A percentile compares a stretch with the other conserved stretches of the same genome.
Conservation (phyloP, 1,140 invertebrate species). For the Bombus impatiens region DNA sequence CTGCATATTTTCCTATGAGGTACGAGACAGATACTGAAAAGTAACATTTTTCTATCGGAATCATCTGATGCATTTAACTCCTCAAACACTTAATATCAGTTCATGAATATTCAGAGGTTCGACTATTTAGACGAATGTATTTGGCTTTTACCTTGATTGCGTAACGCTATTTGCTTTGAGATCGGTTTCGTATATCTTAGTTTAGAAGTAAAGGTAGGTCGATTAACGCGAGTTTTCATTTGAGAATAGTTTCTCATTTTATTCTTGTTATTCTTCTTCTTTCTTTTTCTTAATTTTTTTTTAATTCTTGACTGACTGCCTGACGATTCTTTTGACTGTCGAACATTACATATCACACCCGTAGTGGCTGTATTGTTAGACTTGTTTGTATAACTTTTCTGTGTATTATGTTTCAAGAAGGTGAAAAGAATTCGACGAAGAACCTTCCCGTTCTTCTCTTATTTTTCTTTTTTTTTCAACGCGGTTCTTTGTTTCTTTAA, state of each 20-base stretch:
- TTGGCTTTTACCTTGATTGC: conserved; percentile 82
- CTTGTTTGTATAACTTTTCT: conserved; percentile 34
- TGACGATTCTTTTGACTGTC: conserved; percentile 44
- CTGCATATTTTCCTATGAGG: neutral
- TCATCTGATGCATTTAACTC: neutral
- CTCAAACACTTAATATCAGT: conserved; percentile 51
- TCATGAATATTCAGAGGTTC: conserved; percentile 73
- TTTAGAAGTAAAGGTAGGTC: conserved; percentile 82
- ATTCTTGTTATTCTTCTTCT: neutral
- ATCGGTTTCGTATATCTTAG: conserved; percentile 82
- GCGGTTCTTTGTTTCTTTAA: neutral
- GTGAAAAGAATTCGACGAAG: conserved; percentile 48
- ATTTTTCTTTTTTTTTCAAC: neutral
- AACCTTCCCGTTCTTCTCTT: neutral
- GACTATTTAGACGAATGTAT: conserved; percentile 81
- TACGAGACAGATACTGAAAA: too few species aligned
- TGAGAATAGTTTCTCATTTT: conserved; percentile 69
- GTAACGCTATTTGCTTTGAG: conserved; percentile 83
- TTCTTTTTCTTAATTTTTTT: neutral
- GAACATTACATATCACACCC: conserved; percentile 39
- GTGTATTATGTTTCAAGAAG: conserved; percentile 46
- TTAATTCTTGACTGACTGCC: conserved; percentile 30
- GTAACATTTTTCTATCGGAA: neutral
- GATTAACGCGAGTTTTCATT: conserved; percentile 73
- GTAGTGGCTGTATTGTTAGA: conserved; percentile 56